These are phyloP conservation scores for Corbicula japonica DNA, from an alignment of 2,888 invertebrate genomes.

Conservation along the genomic window DNA sequence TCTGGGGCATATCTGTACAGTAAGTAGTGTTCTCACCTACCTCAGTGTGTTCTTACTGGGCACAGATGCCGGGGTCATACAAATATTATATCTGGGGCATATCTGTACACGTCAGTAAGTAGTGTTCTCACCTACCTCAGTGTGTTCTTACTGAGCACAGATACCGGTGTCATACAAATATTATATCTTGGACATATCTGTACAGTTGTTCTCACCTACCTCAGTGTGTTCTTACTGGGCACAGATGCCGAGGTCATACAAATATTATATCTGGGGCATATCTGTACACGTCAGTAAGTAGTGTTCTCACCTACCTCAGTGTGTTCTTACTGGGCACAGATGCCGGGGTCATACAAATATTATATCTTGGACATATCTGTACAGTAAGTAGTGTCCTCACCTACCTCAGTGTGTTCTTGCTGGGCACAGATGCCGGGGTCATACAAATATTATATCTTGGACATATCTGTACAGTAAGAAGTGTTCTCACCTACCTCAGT, in stretches of 20 bases:
- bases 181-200: too few relatives aligned
- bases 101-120: too few relatives aligned
- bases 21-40: too few relatives aligned
- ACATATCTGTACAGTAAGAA: conserved; percentile 95
- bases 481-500: conserved; percentile 98
- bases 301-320: conserved; percentile 98
- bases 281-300: conserved; percentile 99
- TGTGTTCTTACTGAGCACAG: too few relatives aligned
- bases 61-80: too few relatives aligned
- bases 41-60: too few relatives aligned
- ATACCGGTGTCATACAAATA: too few relatives aligned
- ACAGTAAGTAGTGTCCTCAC: conserved; percentile 96
- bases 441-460: conserved; percentile 95
- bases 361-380: conserved; percentile 97
- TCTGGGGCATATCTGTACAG: too few relatives aligned
- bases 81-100: too few relatives aligned
- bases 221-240: conserved; percentile 98
- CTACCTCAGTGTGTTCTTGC: conserved; percentile 97
- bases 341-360: conserved; percentile 94
- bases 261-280: conserved; percentile 94
- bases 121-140: too few relatives aligned
- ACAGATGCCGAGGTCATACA: conserved; percentile 97
- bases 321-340: conserved; percentile 98
- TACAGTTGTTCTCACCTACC: conserved; percentile 97
- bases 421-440: conserved; percentile 97